Evolutionary conservation across 2,113 vertebrate genomes (phyloP).

Genomic region (Panurus biarmicus): DNA sequence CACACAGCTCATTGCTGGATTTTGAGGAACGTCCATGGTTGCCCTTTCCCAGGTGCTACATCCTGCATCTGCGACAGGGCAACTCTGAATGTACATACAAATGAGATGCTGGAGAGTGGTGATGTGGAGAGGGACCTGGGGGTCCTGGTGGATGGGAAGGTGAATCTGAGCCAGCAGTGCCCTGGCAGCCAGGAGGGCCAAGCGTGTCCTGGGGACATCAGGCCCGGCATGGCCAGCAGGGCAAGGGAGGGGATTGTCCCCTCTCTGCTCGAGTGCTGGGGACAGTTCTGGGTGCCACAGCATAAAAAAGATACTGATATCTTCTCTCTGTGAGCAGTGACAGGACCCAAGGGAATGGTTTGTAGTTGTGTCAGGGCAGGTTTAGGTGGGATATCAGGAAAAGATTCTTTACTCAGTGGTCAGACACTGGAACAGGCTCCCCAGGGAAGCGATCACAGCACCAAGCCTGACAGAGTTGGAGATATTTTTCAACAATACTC

Average conservation of each 20-base stretch:
- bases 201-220: neutral
- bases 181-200: neutral
- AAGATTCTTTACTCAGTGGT: neutral
- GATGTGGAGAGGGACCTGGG: neutral
- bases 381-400: neutral
- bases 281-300: rapidly evolving
- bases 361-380: neutral
- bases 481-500: neutral
- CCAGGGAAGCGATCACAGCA: neutral
- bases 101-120: neutral
- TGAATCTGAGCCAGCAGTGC: neutral
- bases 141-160: rapidly evolving
- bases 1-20: neutral
- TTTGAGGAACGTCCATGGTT: neutral
- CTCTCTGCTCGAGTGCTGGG: neutral
- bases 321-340: neutral
- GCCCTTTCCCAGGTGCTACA: neutral
- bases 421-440: neutral
- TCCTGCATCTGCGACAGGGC: neutral
- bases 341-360: rapidly evolving
- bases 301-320: neutral
- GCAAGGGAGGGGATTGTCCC: neutral
- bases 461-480: neutral
- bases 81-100: neutral
- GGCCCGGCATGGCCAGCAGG: rapidly evolving